Evolutionary conservation across 2,888 invertebrate species (phyloP), one percentile per base, ranked within the genome.

Genomic region (Diplazon laetatorius): DNA sequence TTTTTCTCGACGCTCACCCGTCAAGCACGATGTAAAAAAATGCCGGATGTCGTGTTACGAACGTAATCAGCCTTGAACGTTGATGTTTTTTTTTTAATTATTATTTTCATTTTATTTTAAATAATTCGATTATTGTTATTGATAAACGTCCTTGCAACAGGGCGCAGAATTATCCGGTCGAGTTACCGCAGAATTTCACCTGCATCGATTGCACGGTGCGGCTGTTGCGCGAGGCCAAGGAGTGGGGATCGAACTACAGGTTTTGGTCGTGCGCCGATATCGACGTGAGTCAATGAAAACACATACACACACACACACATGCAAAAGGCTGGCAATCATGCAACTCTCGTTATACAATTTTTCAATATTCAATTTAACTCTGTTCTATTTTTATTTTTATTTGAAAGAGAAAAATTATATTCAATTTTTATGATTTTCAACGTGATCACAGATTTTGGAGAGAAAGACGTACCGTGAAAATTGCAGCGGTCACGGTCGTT

Each of bases 261-360:
- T 98, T 99, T 92, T 98, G 97, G 97, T 97, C 97, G 0, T 99
- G 99, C 89, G 96, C 98, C 1, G 98, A 99, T 91, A 96, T 99
- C 69, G 97, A 98, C 87, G 96, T 98, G 77, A 89, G 89, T 87
- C 48, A 18, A 59, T 12, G n/a, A 18, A 30, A 50, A 65, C 2
- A 46, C 22, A 66, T n/a, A n/a, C n/a, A n/a, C n/a, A n/a, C n/a
- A n/a, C n/a, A n/a, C n/a, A n/a, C n/a, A n/a, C n/a, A n/a, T n/a
- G n/a, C n/a, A n/a, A n/a, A n/a, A n/a, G n/a, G n/a, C n/a, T n/a
- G n/a, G n/a, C n/a, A n/a, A n/a, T n/a, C n/a, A n/a, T n/a, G n/a
- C n/a, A n/a, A n/a, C n/a, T n/a, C n/a, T n/a, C n/a, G 20, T 35
- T 37, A 37, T 57, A 35, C 10, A 20, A 12, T 59, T 37, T 14